Evolutionary conservation across 1,140 invertebrate genomes (phyloP), one percentile per base, ranked within the genome.

Genomic region (Pseudomyrmex cubaensis): DNA sequence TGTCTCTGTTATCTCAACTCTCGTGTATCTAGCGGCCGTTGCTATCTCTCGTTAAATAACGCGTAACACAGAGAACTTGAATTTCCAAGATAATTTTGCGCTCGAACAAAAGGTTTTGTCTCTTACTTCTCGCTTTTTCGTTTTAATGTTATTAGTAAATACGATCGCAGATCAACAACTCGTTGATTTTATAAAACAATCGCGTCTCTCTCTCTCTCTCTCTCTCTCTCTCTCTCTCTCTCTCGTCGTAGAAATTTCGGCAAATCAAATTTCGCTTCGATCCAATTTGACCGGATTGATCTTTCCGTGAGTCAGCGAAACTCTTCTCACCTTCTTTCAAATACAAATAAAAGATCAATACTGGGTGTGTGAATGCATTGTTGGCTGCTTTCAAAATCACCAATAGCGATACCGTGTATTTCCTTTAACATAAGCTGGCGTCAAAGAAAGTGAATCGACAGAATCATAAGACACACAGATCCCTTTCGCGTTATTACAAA

Each of bases 101-200:
- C 35, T 35, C 35, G 25, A 22, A n/a, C 0, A n/a, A 54, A 66
- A 35, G 44, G 13, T 3, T 17, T 35, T 22, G 9, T 15, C 0
- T 17, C 17, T 66, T 12, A 12, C 35, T 50, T 25, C 12, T 25
- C n/a, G 48, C 4, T 2, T 69, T 52, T 44, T 48, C 52, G 15
- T 15, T 52, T 4, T 7, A 35, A 15, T 7, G 22, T 17, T 8
- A 35, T 76, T 52, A 17, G 35, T 35, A 86, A 44, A 10, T 25
- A 35, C 56, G 59, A 35, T 59, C 63, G 44, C 2, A 17, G 20
- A 59, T 25, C 35, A 2, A 52, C 50, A 15, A 56, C 20, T 83
- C 48, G 72, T 64, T 76, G 56, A 83, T 73, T 86, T 69, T 20
- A 35, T 54, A 70, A 86, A 67, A 87, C 70, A 76, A 67, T 72